Conservation (phyloP, 2,113 vertebrate species). For the Anhinga rufa region DNA sequence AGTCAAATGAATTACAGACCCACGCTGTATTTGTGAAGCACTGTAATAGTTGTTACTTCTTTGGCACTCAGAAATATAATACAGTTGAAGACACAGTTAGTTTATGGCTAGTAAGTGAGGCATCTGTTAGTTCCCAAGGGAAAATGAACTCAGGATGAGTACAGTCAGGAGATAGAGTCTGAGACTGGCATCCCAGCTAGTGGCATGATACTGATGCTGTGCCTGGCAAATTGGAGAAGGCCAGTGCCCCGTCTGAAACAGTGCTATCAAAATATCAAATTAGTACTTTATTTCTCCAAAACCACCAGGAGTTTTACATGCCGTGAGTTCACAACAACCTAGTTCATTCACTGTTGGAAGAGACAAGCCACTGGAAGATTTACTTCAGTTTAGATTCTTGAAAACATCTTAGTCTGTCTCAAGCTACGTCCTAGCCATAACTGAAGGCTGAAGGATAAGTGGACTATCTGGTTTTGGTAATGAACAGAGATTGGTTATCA, state of each 20-base stretch:
- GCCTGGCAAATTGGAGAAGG: background rate
- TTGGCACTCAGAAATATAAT: background rate
- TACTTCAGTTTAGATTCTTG: background rate
- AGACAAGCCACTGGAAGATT: background rate
- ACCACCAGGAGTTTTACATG: background rate
- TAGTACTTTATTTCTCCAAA: background rate
- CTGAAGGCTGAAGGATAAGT: background rate
- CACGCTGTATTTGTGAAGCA: background rate
- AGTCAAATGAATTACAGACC: background rate
- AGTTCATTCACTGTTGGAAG: background rate
- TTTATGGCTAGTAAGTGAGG: background rate
- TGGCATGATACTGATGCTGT: background rate
- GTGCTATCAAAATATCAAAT: background rate
- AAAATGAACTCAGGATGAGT: background rate
- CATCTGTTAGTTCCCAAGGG: background rate
- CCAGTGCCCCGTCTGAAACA: background rate
- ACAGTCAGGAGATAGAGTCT: background rate
- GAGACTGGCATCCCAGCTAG: background rate
- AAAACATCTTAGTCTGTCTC: background rate
- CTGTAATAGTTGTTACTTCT: background rate
- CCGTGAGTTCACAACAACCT: background rate
- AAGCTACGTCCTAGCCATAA: background rate
- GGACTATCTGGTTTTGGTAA: background rate
- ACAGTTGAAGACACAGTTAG: background rate
- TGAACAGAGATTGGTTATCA: background rate